These are phyloP conservation scores for Bubalus kerabau DNA, from an alignment of 2,113 vertebrate genomes.

Conservation along the genomic window DNA sequence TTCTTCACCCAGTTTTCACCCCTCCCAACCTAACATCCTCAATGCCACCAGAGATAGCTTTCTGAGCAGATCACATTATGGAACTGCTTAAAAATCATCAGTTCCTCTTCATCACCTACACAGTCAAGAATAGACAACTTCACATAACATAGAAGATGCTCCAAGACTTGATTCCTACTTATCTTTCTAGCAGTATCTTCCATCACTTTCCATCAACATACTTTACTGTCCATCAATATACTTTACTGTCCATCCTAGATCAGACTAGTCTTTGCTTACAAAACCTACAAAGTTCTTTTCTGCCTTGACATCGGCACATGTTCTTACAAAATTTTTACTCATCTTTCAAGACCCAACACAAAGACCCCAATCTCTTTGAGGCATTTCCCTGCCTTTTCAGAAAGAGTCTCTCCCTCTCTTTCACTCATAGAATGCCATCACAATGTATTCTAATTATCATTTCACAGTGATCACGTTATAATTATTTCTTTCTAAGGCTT, in stretches of 20 bases:
- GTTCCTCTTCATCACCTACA: neutral
- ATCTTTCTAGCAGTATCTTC: neutral
- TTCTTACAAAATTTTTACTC: neutral
- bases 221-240: neutral
- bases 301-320: neutral
- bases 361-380: neutral
- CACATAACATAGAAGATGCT: neutral
- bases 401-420: neutral
- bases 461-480: constrained; percentile 39
- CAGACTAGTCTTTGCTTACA: neutral
- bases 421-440: neutral
- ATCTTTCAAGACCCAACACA: neutral
- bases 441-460: constrained; percentile 44
- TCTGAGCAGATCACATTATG: neutral
- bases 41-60: neutral
- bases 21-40: neutral
- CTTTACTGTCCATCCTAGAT: neutral
- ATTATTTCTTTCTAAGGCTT: constrained; percentile 60
- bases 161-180: neutral
- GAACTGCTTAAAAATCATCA: neutral
- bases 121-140: neutral
- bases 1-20: neutral
- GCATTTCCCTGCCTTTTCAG: neutral
- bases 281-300: neutral
- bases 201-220: neutral